A percentile compares a stretch with the other conserved stretches of the same genome.
These are phyloP conservation scores for Oreochromis mossambicus DNA, from an alignment of 2,797 vertebrate genomes.

Conservation along the genomic window DNA sequence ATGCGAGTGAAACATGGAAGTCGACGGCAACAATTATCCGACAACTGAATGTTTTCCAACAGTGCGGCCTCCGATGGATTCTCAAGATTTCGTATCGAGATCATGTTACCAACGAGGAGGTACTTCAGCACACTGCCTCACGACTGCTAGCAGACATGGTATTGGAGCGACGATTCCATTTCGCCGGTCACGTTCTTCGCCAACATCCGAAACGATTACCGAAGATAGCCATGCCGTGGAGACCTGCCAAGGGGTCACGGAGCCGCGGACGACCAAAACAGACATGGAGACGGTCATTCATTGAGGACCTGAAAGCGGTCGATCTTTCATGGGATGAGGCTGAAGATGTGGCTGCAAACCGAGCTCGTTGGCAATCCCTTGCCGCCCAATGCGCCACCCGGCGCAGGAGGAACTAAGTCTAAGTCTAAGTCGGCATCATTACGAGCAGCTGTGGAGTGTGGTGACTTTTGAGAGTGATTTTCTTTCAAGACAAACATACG, in stretches of 20 bases:
- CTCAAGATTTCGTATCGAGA: not conserved
- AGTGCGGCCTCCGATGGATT: fast-evolving
- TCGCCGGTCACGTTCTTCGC: fast-evolving
- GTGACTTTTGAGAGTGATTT: not conserved
- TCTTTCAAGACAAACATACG: not conserved
- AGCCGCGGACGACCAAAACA: not conserved
- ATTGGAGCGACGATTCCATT: fast-evolving
- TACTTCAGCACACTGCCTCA: not conserved
- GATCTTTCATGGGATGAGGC: not conserved
- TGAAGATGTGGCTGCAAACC: not conserved
- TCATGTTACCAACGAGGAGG: not conserved
- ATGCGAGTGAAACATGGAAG: not conserved
- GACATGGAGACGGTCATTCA: not conserved
- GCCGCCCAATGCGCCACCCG: not conserved
- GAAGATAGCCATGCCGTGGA: fast-evolving
- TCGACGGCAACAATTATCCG: not conserved
- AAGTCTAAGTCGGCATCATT: not conserved
- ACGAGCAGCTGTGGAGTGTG: not conserved
- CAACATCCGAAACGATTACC: fast-evolving
- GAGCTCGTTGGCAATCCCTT: not conserved
- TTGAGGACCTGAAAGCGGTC: not conserved
- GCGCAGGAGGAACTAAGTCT: not conserved
- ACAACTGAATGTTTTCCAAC: not conserved
- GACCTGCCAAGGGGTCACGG: fast-evolving
- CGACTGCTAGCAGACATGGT: not conserved